Base-by-base conservation (phyloP, 2,797 vertebrate species). In the Aeoliscus strigatus region DNA sequence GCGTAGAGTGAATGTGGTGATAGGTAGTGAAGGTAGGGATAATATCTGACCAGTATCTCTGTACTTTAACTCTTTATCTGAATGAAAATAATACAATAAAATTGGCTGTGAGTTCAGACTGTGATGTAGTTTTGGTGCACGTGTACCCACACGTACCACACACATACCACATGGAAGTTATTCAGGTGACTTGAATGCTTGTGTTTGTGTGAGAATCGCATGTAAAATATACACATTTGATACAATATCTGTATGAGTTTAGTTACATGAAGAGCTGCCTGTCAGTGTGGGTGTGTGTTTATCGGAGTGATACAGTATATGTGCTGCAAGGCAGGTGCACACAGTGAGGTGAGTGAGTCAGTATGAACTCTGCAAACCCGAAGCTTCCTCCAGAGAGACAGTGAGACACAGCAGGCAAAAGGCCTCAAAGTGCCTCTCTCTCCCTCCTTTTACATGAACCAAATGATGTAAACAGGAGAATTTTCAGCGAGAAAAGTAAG, bases 261-360 rank as follows among this genome's bases (percentile, higher is more conserved):
- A 60, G 30, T 53, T 39, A 50, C 51, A 39, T 40, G 60, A 33
- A 9, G 51, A 3, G 9, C n/a, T 63, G 39, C n/a, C 15, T 70
- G 53, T 61, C 46, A 10, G 59, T 42, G 70, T 81, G 72, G 66
- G 75, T 52, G 75, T 67, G 68, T 77, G 73, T 73, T 67, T 70
- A 52, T 69, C 44, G 28, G 57, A 42, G 35, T 30, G 66, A 44
- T 62, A 63, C 21, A n/a, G n/a, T n/a, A n/a, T n/a, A 28, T 41
- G 46, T 23, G 67, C 81, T 32, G 37, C 38, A 8, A 70, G 77
- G 72, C 44, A 44, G 32, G 41, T 65, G 58, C 50, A 34, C 1
- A 1, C 60, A 74, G 68, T 9, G 47, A 66, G 35, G 40, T n/a
- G 48, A 73, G 63, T 6, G 58, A 75, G 65, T 66, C 54, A 51